A percentile compares a stretch with the other conserved stretches of the same genome.
phyloP scores from a whole-genome alignment of 2,888 invertebrate species.

The Agrochola circellaris region DNA sequence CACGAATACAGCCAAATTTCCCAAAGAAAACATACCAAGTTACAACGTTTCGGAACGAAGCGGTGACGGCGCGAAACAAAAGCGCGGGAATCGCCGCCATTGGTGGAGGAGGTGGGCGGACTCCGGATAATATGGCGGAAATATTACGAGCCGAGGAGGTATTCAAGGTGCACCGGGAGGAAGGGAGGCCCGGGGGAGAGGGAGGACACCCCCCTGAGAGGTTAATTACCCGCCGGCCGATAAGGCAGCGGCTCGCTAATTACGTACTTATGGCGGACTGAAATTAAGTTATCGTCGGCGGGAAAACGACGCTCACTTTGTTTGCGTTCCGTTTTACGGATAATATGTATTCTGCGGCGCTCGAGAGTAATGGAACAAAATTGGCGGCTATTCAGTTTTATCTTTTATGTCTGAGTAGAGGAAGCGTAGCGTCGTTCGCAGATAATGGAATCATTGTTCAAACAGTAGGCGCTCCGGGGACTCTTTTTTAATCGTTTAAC shows the following conservation, averaged over 20 bases:
- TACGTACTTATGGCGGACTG: constrained; percentile 91
- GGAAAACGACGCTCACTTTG: constrained; percentile 89
- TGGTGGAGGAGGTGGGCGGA: constrained; percentile 90
- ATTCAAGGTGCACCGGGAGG: constrained; percentile 86
- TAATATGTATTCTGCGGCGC: constrained; percentile 87
- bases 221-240: constrained; percentile 90
- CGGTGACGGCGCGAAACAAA: constrained; percentile 86
- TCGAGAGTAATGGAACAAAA: constrained; percentile 89
- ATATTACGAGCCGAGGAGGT: constrained; percentile 88
- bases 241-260: constrained; percentile 91
- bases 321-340: constrained; percentile 90
- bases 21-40: constrained; percentile 85
- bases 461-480: constrained; percentile 79
- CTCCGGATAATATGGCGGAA: constrained; percentile 90
- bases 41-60: constrained; percentile 89
- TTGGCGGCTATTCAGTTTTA: constrained; percentile 88
- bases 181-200: constrained; percentile 72
- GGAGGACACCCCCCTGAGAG: constrained; percentile 79
- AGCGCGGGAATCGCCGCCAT: constrained; percentile 89
- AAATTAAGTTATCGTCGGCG: constrained; percentile 90
- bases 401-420: constrained; percentile 84
- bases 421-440: constrained; percentile 73
- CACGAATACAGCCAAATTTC: constrained; percentile 88
- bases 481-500: constrained; percentile 88
- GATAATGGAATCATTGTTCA: constrained; percentile 89